These are phyloP conservation scores for Dendrolimus punctatus DNA, from an alignment of 1,140 invertebrate species.

Conservation along the genomic window DNA sequence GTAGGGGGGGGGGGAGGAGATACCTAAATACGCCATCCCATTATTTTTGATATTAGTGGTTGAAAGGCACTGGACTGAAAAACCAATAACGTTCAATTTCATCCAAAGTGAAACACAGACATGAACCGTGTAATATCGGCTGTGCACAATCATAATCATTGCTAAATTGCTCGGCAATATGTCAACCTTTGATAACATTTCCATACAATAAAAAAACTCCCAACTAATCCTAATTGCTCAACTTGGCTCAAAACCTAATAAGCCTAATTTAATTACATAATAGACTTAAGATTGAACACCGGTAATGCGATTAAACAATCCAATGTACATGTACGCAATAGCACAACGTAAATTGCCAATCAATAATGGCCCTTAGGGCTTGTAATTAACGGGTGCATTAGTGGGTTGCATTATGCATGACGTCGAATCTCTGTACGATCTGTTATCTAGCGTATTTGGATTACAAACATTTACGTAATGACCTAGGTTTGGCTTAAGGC, in stretches of 20 bases:
- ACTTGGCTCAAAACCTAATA: slow-evolving; percentile 11
- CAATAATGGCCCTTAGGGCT: slow-evolving; percentile 43
- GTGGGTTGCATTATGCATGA: slow-evolving; percentile 51
- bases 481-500: slow-evolving; percentile 23
- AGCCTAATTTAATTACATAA: slow-evolving; percentile 25
- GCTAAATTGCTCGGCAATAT: too few relatives aligned
- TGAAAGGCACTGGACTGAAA: too few relatives aligned
- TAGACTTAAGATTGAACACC: slow-evolving; percentile 20
- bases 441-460: slow-evolving; percentile 37
- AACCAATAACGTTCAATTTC: too few relatives aligned
- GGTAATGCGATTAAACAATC: slow-evolving; percentile 29
- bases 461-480: slow-evolving; percentile 47
- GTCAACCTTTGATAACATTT: too few relatives aligned
- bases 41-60: too few relatives aligned
- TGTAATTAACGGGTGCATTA: slow-evolving; percentile 55
- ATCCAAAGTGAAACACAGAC: too few relatives aligned
- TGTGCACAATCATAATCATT: too few relatives aligned
- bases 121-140: too few relatives aligned
- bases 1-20: too few relatives aligned
- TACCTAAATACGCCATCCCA: too few relatives aligned
- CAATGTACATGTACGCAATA: slow-evolving; percentile 35
- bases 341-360: slow-evolving; percentile 44
- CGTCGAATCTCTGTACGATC: slow-evolving; percentile 31
- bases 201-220: too few relatives aligned
- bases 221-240: slow-evolving; percentile 1